A percentile compares a stretch with the other conserved stretches of the same genome.
phyloP scores from a whole-genome alignment of 2,797 vertebrate species.

The Alosa sapidissima region DNA sequence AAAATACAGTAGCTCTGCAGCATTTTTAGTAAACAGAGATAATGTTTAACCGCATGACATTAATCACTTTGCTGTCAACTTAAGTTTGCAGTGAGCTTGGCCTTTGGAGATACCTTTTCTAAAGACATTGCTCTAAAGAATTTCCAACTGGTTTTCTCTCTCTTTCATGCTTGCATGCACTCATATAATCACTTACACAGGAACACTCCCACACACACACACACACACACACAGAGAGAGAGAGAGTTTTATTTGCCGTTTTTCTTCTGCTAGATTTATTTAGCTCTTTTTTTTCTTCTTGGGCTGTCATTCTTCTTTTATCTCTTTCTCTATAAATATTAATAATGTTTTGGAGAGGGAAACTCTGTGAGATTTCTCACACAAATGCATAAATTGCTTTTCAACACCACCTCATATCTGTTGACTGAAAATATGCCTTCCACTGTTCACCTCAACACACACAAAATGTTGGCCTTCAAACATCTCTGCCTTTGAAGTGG shows the following conservation, averaged over 20 bases:
- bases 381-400: conserved; percentile 9
- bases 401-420: conserved; percentile 10
- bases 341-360: conserved; percentile 12
- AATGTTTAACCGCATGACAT: not conserved
- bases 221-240: not conserved
- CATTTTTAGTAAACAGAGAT: not conserved
- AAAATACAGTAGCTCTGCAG: not conserved
- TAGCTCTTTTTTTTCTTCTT: not conserved
- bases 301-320: conserved; percentile 18
- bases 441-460: not conserved
- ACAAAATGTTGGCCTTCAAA: not conserved
- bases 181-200: conserved; percentile 18
- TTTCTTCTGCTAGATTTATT: not conserved
- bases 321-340: conserved; percentile 23
- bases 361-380: not conserved
- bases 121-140: not conserved
- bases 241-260: not conserved
- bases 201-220: not conserved
- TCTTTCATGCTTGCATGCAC: conserved; percentile 14
- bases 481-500: not conserved
- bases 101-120: not conserved
- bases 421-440: conserved; percentile 8
- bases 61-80: not conserved
- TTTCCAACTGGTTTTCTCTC: not conserved
- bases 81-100: not conserved